phyloP scores from a whole-genome alignment of 2,888 invertebrate species.

The Cephalotes varians region DNA sequence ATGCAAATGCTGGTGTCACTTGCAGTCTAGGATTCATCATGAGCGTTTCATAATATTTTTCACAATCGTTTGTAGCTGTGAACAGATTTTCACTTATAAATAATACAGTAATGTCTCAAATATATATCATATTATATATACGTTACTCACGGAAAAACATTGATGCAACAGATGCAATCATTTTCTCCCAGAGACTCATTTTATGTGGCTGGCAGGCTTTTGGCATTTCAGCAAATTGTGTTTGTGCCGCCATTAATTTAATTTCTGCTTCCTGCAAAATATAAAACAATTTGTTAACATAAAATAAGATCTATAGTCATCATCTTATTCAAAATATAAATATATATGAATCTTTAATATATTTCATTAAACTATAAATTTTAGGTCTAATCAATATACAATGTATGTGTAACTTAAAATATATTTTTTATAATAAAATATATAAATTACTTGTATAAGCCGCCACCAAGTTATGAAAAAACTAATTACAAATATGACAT shows the following conservation, averaged over 20 bases:
- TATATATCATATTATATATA: neutral
- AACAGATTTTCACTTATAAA: neutral
- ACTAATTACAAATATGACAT: constrained; percentile 72
- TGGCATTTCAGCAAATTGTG: constrained; percentile 74
- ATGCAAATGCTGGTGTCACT: constrained; percentile 79
- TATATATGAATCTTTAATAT: neutral
- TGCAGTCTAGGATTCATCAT: constrained; percentile 77
- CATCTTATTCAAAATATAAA: neutral
- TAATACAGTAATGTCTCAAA: neutral
- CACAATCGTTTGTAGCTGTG: constrained; percentile 75
- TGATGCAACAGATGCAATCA: constrained; percentile 54
- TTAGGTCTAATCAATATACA: neutral
- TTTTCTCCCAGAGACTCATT: constrained; percentile 71
- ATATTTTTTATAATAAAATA: neutral
- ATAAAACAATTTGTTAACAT: constrained; percentile 11
- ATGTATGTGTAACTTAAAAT: neutral
- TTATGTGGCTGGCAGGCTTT: constrained; percentile 76
- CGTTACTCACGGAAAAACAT: constrained; percentile 68
- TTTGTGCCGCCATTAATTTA: constrained; percentile 72
- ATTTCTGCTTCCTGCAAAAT: constrained; percentile 78
- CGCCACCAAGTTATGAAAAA: constrained; percentile 79
- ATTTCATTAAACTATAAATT: neutral
- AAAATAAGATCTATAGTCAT: neutral
- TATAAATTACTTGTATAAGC: constrained; percentile 76
- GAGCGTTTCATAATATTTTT: constrained; percentile 77